Conservation (phyloP, 2,888 invertebrate genomes). For the Rhamnusium bicolor region DNA sequence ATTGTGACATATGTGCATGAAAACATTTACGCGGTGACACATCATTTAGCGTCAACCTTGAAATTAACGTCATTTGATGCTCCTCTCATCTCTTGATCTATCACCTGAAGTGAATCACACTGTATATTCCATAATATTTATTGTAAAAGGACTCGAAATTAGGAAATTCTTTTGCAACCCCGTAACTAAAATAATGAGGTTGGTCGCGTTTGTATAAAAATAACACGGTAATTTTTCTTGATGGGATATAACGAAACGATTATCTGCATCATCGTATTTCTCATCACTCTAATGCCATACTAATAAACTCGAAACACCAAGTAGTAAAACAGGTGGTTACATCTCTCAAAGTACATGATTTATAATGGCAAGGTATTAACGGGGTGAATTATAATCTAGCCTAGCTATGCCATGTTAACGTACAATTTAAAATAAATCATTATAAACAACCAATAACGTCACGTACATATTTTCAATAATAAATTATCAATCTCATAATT, state of each 20-base stretch:
- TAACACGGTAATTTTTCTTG: too few species aligned
- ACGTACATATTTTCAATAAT: constrained; percentile 55
- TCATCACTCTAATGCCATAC: not conserved
- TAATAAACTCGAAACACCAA: constrained; percentile 1
- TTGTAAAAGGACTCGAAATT: too few species aligned
- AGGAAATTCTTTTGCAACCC: too few species aligned
- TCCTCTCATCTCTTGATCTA: too few species aligned
- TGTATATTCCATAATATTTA: too few species aligned
- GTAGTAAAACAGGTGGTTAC: constrained; percentile 8
- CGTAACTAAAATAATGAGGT: too few species aligned
- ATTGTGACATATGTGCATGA: too few species aligned
- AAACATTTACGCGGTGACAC: too few species aligned
- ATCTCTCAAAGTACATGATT: constrained; percentile 11
- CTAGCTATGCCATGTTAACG: not conserved
- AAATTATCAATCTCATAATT: constrained; percentile 56
- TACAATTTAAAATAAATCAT: constrained; percentile 33
- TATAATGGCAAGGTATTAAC: constrained; percentile 10
- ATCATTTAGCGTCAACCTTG: too few species aligned
- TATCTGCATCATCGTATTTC: not conserved
- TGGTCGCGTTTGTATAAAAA: too few species aligned
- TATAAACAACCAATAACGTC: constrained; percentile 54
- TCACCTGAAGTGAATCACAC: too few species aligned
- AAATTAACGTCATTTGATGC: too few species aligned
- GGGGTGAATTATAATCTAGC: constrained; percentile 10
- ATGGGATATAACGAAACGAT: not conserved